Evolutionary conservation across 2,797 vertebrate genomes (phyloP).

Genomic region (Crocidura indochinensis): DNA sequence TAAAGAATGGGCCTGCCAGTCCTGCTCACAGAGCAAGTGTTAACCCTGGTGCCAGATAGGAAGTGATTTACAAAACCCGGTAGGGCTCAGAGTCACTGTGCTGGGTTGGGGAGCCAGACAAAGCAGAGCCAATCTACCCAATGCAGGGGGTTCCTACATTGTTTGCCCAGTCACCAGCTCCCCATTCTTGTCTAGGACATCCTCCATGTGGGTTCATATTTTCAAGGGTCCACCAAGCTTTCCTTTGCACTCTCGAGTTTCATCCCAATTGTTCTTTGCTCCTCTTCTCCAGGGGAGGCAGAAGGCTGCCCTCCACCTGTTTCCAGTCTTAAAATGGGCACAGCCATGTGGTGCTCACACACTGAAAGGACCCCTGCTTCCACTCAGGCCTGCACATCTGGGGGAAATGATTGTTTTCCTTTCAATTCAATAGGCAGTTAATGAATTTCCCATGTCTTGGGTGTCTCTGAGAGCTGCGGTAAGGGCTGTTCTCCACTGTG

Average conservation of each 20-base stretch:
- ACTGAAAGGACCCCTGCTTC: slow-evolving; percentile 3
- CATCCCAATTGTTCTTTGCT: not conserved
- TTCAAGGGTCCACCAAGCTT: not conserved
- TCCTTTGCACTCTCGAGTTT: slow-evolving; percentile 1
- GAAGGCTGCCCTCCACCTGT: slow-evolving; percentile 9
- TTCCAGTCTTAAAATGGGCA: not conserved
- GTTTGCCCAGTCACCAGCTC: not conserved
- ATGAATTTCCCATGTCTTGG: slow-evolving; percentile 58
- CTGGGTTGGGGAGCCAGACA: not conserved
- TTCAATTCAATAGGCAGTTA: slow-evolving; percentile 70
- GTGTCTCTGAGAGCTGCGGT: not conserved
- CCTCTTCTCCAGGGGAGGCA: not conserved
- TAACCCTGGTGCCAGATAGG: not conserved
- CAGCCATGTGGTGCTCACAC: not conserved
- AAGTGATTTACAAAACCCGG: slow-evolving; percentile 7
- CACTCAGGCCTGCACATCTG: not conserved
- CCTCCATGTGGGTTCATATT: not conserved
- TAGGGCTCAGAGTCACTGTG: slow-evolving; percentile 49
- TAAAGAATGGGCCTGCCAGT: not conserved
- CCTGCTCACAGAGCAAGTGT: not conserved
- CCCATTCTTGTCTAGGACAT: not conserved
- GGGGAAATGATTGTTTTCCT: slow-evolving; percentile 65
- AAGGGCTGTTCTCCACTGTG: not conserved
- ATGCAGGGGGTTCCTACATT: not conserved
- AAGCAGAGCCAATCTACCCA: slow-evolving; percentile 34